Percentiles rank a stretch among this genome's conserved stretches.
phyloP scores from a whole-genome alignment of 2,113 vertebrate genomes.

The Gorsachius goisagi region DNA sequence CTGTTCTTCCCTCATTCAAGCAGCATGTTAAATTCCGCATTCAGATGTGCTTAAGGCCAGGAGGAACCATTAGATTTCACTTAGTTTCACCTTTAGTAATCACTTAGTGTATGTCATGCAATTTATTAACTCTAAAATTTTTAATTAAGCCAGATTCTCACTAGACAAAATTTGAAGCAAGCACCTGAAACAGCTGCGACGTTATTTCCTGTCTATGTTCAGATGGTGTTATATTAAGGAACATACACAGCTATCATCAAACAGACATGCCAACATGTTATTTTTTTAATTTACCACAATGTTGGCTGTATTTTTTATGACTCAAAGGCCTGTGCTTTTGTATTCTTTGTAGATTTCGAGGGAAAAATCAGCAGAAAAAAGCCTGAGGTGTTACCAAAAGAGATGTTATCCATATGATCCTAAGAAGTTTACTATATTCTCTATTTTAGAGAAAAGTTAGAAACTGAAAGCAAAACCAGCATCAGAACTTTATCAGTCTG shows the following conservation, averaged over 20 bases:
- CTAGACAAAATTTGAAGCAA: background rate
- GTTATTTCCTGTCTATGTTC: background rate
- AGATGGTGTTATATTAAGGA: background rate
- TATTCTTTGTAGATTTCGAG: background rate
- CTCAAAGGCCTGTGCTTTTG: background rate
- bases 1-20: background rate
- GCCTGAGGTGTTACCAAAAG: background rate
- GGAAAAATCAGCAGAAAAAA: background rate
- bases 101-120: background rate
- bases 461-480: background rate
- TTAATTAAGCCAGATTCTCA: background rate
- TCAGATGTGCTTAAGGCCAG: background rate
- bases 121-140: background rate
- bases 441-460: background rate
- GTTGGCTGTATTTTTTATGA: background rate
- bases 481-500: background rate
- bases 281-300: background rate
- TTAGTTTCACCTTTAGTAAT: background rate
- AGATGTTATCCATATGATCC: background rate
- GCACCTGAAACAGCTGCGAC: background rate
- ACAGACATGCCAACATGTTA: background rate
- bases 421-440: background rate
- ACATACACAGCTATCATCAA: background rate
- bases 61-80: background rate
- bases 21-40: background rate